Evolutionary conservation across 2,113 vertebrate genomes (phyloP).

Genomic region (Prionailurus bengalensis): DNA sequence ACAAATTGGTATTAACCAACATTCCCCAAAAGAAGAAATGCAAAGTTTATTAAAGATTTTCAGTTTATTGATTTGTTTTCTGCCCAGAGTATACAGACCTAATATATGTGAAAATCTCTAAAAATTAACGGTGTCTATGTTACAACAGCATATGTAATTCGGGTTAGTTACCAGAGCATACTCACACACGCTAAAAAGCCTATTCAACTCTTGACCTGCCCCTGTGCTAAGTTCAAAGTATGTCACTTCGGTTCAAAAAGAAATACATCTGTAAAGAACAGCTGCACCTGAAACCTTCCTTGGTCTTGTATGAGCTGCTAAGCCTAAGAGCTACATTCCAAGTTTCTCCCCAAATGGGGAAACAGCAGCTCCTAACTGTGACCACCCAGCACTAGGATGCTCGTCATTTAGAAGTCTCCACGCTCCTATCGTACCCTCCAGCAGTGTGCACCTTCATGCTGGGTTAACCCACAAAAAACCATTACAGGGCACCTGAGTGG

Average conservation of each 20-base stretch:
- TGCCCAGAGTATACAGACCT: background rate
- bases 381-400: background rate
- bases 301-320: background rate
- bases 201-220: background rate
- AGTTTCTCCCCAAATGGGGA: background rate
- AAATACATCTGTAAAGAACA: background rate
- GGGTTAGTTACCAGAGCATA: background rate
- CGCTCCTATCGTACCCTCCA: background rate
- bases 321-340: background rate
- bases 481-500: background rate
- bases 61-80: background rate
- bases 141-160: background rate
- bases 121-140: background rate
- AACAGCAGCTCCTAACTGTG: accelerated
- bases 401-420: background rate
- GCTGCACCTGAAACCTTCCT: background rate
- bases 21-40: background rate
- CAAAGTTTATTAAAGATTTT: background rate
- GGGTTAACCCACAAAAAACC: background rate
- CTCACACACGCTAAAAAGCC: background rate
- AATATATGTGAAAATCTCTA: background rate
- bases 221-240: background rate
- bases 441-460: background rate
- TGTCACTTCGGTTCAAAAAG: background rate
- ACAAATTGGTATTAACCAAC: background rate